Evolutionary conservation across 1,140 invertebrate genomes (phyloP).

Genomic region (Atopsyche davidsoni): DNA sequence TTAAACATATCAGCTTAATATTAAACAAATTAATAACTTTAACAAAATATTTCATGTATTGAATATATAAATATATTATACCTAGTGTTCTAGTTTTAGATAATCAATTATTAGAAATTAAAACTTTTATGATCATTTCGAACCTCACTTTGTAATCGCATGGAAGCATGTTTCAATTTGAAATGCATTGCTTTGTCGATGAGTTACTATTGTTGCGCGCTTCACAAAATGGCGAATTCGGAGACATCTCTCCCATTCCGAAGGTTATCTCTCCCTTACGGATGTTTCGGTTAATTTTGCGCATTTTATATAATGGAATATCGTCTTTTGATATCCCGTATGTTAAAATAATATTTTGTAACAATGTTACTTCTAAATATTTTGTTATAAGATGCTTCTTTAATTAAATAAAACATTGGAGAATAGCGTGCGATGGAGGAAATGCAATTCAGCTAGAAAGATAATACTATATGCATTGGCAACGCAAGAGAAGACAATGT

Average conservation of each 20-base stretch:
- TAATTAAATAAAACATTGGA: background rate
- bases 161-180: conserved; percentile 1
- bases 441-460: no score
- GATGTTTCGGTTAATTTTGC: background rate
- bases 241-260: no score
- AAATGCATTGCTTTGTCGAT: background rate
- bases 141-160: background rate
- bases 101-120: conserved; percentile 29
- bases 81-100: conserved; percentile 29
- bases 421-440: background rate
- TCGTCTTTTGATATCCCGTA: background rate
- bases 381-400: background rate
- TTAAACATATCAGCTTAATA: conserved; percentile 32
- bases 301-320: background rate
- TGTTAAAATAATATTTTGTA: background rate
- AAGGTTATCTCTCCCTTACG: no score
- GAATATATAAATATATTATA: conserved; percentile 30
- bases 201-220: conserved; percentile 3
- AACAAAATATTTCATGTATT: conserved; percentile 29
- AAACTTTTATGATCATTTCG: background rate
- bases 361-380: background rate
- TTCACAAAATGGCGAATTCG: background rate
- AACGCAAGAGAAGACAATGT: conserved; percentile 38
- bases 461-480: conserved; percentile 36
- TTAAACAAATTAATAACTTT: conserved; percentile 29